phyloP scores from a whole-genome alignment of 2,888 invertebrate genomes.

The Criorhina ranunculi region DNA sequence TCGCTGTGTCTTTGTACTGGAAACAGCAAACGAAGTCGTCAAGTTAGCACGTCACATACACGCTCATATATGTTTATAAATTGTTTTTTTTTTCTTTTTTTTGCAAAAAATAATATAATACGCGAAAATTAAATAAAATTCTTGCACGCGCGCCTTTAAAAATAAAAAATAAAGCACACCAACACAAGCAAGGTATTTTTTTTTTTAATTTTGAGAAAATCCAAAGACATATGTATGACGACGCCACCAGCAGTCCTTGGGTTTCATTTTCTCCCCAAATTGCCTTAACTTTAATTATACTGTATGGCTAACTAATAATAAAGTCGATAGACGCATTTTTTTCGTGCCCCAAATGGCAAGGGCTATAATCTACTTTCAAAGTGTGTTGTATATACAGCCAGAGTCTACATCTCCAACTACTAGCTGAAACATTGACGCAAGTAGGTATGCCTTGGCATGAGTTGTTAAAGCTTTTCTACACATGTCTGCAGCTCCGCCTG shows the following conservation, averaged over 20 bases:
- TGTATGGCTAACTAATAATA: slow-evolving; percentile 15
- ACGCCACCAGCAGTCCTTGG: neutral
- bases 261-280: slow-evolving; percentile 31
- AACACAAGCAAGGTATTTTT: neutral
- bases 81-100: neutral
- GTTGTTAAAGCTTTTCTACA: slow-evolving; percentile 37
- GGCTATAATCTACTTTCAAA: neutral
- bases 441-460: slow-evolving; percentile 24
- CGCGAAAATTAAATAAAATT: slow-evolving; percentile 37
- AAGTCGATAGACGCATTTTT: neutral
- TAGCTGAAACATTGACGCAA: slow-evolving; percentile 33
- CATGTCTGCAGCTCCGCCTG: neutral
- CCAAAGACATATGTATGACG: neutral
- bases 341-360: slow-evolving; percentile 11
- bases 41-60: neutral
- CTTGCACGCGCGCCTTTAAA: slow-evolving; percentile 43
- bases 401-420: slow-evolving; percentile 3
- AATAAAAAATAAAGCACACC: slow-evolving; percentile 1
- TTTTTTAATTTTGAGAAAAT: slow-evolving; percentile 6
- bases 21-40: neutral
- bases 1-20: neutral
- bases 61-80: slow-evolving; percentile 8
- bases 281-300: slow-evolving; percentile 19
- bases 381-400: neutral
- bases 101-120: slow-evolving; percentile 26